Percentiles rank a stretch among this genome's conserved stretches.
Conservation (phyloP, 2,888 invertebrate genomes). For the Lasioglossum figueresi region DNA sequence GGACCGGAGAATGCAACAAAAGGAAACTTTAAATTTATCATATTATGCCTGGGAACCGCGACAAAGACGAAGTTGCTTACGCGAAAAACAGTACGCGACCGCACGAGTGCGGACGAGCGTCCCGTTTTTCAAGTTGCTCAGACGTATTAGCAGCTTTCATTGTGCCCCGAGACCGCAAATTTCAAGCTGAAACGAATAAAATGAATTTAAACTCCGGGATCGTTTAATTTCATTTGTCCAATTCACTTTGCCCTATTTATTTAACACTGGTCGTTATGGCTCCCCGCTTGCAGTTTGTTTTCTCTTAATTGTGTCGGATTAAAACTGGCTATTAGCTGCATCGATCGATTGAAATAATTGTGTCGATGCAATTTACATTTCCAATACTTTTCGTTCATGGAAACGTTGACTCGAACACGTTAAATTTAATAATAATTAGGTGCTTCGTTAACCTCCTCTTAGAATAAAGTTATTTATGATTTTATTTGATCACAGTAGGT, state of each 20-base stretch:
- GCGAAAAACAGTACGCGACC: constrained; percentile 8
- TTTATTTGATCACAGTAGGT: no score
- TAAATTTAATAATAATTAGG: no score
- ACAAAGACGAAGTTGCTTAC: constrained; percentile 17
- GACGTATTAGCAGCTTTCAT: constrained; percentile 8
- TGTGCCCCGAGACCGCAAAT: not conserved
- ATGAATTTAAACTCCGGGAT: not conserved
- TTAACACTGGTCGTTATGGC: not conserved
- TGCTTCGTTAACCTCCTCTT: no score
- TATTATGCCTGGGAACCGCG: not conserved
- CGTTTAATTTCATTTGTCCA: not conserved
- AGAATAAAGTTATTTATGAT: not conserved
- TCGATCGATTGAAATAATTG: not conserved
- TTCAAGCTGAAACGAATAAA: not conserved
- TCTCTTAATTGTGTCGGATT: not conserved
- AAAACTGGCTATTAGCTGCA: not conserved
- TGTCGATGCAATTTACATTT: not conserved
- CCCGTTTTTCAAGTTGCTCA: constrained; percentile 9
- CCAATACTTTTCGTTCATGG: no score
- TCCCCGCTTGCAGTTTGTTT: not conserved
- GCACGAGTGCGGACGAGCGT: not conserved
- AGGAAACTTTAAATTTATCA: constrained; percentile 11
- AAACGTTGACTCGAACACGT: no score
- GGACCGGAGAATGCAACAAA: constrained; percentile 9
- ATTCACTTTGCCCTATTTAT: constrained; percentile 5